Percentiles rank a stretch among this genome's conserved stretches.
Evolutionary conservation across 2,113 vertebrate species (phyloP).

Genomic region (Passerina amoena): DNA sequence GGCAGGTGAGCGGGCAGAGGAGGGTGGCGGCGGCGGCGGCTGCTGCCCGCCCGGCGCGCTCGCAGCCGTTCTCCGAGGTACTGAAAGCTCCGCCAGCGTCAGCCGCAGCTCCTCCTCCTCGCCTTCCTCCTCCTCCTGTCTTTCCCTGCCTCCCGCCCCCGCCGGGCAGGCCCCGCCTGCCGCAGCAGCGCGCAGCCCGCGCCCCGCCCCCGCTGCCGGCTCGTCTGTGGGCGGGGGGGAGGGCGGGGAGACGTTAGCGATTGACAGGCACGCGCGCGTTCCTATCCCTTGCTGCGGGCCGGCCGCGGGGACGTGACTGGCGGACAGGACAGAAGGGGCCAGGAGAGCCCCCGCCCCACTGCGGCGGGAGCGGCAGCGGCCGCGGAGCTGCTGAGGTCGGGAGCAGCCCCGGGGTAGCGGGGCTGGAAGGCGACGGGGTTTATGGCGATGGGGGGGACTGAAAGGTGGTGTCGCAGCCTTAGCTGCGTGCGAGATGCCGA

Average conservation of each 20-base stretch:
- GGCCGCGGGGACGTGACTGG: neutral
- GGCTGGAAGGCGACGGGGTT: accelerated
- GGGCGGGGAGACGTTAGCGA: neutral
- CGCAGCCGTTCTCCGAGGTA: conserved; percentile 37
- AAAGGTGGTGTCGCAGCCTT: neutral
- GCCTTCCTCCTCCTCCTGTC: neutral
- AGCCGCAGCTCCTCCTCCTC: neutral
- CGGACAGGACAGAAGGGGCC: neutral
- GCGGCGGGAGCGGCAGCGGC: neutral
- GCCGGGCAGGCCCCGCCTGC: neutral
- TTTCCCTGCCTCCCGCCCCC: neutral
- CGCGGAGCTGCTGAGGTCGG: accelerated
- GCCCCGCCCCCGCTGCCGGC: neutral
- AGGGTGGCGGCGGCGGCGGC: neutral
- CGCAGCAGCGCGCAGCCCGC: neutral
- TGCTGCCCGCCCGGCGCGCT: neutral
- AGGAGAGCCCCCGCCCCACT: neutral
- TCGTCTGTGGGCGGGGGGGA: no score
- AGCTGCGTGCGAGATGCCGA: neutral
- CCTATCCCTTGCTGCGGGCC: neutral
- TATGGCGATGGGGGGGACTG: accelerated
- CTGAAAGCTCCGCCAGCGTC: neutral
- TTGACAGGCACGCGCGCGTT: neutral
- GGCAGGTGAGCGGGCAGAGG: neutral
- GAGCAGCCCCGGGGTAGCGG: accelerated